Conservation (phyloP, 2,888 invertebrate species). For the Parochlus steinenii region DNA sequence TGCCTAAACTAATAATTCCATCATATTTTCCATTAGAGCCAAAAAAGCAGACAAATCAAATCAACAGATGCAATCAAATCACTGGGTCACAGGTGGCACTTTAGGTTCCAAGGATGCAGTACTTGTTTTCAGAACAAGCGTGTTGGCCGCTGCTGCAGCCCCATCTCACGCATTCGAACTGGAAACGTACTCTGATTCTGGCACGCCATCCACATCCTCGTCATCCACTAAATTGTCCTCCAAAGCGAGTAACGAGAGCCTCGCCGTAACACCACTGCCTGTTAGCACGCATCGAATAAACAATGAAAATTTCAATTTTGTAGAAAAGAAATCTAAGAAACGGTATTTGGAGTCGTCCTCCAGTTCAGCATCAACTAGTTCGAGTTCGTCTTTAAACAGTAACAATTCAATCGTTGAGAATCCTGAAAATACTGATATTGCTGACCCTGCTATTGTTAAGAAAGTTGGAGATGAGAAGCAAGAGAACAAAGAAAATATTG, state of each 20-base stretch:
- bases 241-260: constrained; percentile 1
- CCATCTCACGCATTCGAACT: constrained; percentile 3
- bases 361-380: constrained; percentile 18
- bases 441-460: background rate
- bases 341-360: constrained; percentile 20
- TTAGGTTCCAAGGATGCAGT: constrained; percentile 11
- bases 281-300: constrained; percentile 4
- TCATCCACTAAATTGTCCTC: constrained; percentile 5
- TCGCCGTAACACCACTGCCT: constrained; percentile 9
- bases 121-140: constrained; percentile 8
- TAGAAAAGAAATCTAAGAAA: constrained; percentile 16
- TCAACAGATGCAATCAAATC: constrained; percentile 8
- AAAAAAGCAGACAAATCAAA: constrained; percentile 9
- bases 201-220: constrained; percentile 11
- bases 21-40: background rate
- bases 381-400: constrained; percentile 16
- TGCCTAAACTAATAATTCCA: no score
- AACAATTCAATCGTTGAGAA: constrained; percentile 21
- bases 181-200: constrained; percentile 8
- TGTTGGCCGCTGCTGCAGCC: constrained; percentile 6
- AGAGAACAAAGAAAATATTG: constrained; percentile 11
- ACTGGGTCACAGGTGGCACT: constrained; percentile 9
- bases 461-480: constrained; percentile 7
- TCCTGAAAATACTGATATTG: background rate
- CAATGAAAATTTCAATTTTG: constrained; percentile 10